Evolutionary conservation across 2,888 invertebrate species (phyloP), one percentile per base, ranked within the genome.

Genomic region (Drosophila suboccidentalis): DNA sequence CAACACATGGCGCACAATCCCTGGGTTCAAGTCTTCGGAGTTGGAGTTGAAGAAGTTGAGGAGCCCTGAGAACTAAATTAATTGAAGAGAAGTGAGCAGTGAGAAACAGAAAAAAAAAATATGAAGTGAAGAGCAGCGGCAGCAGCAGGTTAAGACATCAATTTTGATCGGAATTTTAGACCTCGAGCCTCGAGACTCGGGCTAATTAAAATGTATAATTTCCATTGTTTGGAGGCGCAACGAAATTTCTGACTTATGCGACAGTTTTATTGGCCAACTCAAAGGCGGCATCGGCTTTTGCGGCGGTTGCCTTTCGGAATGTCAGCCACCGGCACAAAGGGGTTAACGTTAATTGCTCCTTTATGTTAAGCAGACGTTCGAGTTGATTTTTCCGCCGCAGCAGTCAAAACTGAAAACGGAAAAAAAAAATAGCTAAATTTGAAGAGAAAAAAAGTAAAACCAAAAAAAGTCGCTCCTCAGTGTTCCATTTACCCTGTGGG

Each of bases 321-420:
- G 64, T 44, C 67, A 57, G 36, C 59, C 41, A 65, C 49, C 65
- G 65, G 55, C 78, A 89, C 86, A 79, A 85, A 89, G 72, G 89
- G 89, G 83, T 85, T 88, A 87, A 88, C 71, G 89, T 66, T 83
- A 87, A 86, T 86, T 80, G 84, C 65, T 49, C 71, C 81, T 86
- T 89, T 86, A 86, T 89, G 83, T 75, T 82, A 78, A 89, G 55
- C 75, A 68, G 75, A 50, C 46, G 55, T 22, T 50, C 49, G 60
- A 68, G 58, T 80, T 77, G 78, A 79, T 78, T 65, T 81, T 64
- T 53, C 62, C 43, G 82, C 79, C 79, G 59, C 82, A 79, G 79
- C 79, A 78, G 79, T 79, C 79, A 79, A 72, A 72, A 71, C 47
- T 11, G 4, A 49, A 36, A 29, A 32, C 15, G 10, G 32, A 38